Conservation (phyloP, 2,888 invertebrate species). For the Invenusta paracnida region DNA sequence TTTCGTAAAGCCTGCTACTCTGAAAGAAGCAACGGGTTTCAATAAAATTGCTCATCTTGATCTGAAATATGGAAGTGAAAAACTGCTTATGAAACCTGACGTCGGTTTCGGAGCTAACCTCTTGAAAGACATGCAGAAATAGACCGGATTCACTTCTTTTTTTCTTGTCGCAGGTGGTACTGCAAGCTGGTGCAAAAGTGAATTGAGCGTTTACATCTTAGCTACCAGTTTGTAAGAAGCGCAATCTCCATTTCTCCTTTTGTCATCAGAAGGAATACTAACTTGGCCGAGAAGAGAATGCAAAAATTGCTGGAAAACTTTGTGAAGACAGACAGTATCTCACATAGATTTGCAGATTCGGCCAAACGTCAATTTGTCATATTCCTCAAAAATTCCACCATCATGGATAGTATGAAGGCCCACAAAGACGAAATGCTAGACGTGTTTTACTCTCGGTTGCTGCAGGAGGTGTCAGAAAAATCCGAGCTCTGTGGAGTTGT, state of each 20-base stretch:
- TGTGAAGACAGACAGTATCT: background rate
- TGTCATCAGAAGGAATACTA: background rate
- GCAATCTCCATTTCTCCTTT: background rate
- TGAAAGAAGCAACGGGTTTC: too few species aligned
- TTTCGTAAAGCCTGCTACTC: too few species aligned
- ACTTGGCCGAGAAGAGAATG: background rate
- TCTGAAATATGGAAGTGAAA: too few species aligned
- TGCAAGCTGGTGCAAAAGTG: background rate
- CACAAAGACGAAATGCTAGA: background rate
- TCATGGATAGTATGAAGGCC: background rate
- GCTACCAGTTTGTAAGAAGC: background rate
- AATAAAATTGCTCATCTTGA: too few species aligned
- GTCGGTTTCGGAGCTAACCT: too few species aligned
- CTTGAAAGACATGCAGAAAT: background rate
- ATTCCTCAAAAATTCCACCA: background rate
- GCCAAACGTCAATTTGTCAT: constrained; percentile 19
- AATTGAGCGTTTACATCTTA: background rate
- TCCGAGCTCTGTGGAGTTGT: background rate
- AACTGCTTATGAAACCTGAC: too few species aligned
- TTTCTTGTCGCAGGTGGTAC: background rate
- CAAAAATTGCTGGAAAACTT: background rate
- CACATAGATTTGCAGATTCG: background rate
- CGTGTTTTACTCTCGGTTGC: too few species aligned
- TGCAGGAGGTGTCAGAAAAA: too few species aligned
- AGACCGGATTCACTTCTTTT: background rate